Conservation (phyloP, 2,113 vertebrate species). For the Rhinoderma darwinii region DNA sequence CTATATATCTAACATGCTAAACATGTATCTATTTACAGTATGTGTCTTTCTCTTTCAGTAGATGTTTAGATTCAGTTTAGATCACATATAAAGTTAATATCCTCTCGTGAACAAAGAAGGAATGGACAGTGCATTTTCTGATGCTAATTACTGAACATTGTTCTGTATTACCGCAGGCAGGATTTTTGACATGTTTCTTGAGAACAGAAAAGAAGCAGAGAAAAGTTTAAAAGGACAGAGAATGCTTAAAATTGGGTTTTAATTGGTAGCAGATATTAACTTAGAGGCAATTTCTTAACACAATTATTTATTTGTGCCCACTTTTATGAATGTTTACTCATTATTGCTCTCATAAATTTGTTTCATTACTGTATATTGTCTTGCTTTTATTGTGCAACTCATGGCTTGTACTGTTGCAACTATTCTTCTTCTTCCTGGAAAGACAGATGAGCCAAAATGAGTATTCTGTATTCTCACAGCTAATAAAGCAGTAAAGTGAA, state of each 20-base stretch:
- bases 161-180: background rate
- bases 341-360: background rate
- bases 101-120: background rate
- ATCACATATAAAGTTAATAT: background rate
- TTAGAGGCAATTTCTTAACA: background rate
- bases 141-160: slow-evolving; percentile 46
- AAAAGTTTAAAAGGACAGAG: slow-evolving; percentile 8
- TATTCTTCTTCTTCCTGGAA: no score
- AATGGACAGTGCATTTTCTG: slow-evolving; percentile 25
- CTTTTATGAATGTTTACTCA: background rate
- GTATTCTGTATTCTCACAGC: background rate
- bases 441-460: background rate
- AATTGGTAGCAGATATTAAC: slow-evolving; percentile 43
- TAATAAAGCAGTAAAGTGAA: background rate
- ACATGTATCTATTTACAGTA: background rate
- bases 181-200: background rate
- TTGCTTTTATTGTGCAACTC: slow-evolving; percentile 12
- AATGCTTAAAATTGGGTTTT: slow-evolving; percentile 10
- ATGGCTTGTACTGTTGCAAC: background rate
- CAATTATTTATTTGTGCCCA: background rate
- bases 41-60: background rate
- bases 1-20: background rate
- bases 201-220: slow-evolving; percentile 15
- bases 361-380: background rate
- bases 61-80: background rate